phyloP scores from a whole-genome alignment of 1,140 invertebrate species.

The Psix sp. region DNA sequence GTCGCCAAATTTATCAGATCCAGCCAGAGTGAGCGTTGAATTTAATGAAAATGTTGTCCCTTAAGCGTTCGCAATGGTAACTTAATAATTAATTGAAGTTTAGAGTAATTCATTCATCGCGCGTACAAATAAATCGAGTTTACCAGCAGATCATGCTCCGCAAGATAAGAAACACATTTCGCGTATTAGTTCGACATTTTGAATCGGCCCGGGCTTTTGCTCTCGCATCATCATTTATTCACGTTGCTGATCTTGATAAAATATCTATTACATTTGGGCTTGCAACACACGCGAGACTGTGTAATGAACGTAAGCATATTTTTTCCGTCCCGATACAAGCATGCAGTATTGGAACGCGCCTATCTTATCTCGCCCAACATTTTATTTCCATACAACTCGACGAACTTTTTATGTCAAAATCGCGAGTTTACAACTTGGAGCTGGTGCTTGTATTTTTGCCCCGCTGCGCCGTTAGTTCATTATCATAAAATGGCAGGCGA shows the following conservation, averaged over 20 bases:
- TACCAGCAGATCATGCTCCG: not conserved
- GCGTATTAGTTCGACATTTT: constrained; percentile 44
- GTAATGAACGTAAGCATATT: constrained; percentile 44
- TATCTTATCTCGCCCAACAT: constrained; percentile 50
- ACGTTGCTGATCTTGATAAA: constrained; percentile 51
- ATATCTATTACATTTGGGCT: constrained; percentile 53
- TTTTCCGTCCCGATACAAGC: constrained; percentile 32
- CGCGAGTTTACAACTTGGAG: constrained; percentile 37
- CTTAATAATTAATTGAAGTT: too few relatives aligned
- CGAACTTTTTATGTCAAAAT: constrained; percentile 51
- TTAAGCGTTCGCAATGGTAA: too few relatives aligned
- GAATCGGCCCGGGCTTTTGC: constrained; percentile 39
- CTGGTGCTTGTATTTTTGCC: not conserved
- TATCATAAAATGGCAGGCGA: constrained; percentile 35
- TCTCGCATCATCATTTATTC: constrained; percentile 55
- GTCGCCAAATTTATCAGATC: too few relatives aligned
- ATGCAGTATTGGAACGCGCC: constrained; percentile 33
- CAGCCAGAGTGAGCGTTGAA: too few relatives aligned
- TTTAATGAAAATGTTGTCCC: too few relatives aligned
- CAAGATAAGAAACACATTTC: constrained; percentile 42
- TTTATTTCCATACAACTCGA: constrained; percentile 42
- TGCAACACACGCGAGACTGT: constrained; percentile 40
- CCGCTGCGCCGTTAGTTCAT: constrained; percentile 16
- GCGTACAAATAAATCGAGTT: constrained; percentile 9
- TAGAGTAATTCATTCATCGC: too few relatives aligned